Percentiles rank a stretch among this genome's conserved stretches.
Conservation (phyloP, 2,113 vertebrate genomes). For the Hucho hucho region DNA sequence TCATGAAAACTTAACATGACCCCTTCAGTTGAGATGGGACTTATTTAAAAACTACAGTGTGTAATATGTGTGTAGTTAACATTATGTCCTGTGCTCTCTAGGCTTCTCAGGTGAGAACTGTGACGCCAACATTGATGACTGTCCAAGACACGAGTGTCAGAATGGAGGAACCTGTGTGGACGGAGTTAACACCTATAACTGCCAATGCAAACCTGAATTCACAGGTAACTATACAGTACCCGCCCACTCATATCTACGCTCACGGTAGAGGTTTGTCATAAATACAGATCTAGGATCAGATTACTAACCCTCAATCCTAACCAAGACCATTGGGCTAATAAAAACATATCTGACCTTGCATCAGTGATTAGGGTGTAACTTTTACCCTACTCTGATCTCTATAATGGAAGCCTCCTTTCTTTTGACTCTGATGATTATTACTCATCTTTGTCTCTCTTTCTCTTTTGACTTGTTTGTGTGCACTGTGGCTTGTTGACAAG, state of each 20-base stretch:
- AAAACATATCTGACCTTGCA: no score
- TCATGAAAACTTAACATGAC: no score
- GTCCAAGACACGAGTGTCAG: constrained; percentile 82
- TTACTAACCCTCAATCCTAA: background rate
- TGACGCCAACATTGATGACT: constrained; percentile 90
- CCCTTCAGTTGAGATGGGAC: no score
- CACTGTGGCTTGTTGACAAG: background rate
- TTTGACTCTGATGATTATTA: no score
- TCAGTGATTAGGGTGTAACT: no score
- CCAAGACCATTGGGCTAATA: no score
- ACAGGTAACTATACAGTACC: constrained; percentile 75
- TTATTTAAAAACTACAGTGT: no score
- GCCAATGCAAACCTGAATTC: constrained; percentile 90
- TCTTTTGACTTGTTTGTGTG: no score
- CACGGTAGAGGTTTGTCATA: background rate
- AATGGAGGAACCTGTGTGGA: constrained; percentile 93
- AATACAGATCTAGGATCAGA: background rate
- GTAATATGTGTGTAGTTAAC: background rate
- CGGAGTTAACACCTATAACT: constrained; percentile 97
- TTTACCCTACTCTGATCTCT: no score
- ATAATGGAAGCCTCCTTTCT: no score
- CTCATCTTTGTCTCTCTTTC: no score
- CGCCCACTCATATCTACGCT: background rate
- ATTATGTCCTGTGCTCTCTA: constrained; percentile 37
- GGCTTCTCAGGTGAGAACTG: constrained; percentile 93